phyloP scores from a whole-genome alignment of 2,113 vertebrate genomes.

The Dipodomys spectabilis region DNA sequence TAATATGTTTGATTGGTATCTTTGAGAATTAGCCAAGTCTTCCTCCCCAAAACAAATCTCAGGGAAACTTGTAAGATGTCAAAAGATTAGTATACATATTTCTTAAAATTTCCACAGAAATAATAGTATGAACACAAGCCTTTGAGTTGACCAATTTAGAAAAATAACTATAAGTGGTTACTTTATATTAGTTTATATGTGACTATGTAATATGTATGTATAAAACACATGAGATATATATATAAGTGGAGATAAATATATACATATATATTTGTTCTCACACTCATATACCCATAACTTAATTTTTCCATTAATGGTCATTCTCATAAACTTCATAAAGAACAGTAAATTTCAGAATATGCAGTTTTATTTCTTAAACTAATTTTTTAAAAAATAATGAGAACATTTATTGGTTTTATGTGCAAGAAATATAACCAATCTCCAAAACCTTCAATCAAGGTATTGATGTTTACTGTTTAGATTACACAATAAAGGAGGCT shows the following conservation, averaged over 20 bases:
- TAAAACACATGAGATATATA: no score
- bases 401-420: neutral
- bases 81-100: neutral
- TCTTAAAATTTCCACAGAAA: conserved; percentile 26
- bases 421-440: neutral
- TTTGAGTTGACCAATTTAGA: neutral
- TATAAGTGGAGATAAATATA: neutral
- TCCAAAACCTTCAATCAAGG: neutral
- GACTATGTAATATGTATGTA: neutral
- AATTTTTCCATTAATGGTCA: conserved; percentile 20
- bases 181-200: conserved; percentile 11
- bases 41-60: neutral
- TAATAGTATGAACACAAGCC: conserved; percentile 13
- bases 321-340: neutral
- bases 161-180: neutral
- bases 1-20: conserved; percentile 31
- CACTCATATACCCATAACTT: neutral
- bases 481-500: neutral
- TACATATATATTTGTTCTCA: no score
- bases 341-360: neutral
- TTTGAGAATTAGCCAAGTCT: neutral
- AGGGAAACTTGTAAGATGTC: neutral
- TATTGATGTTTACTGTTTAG: neutral
- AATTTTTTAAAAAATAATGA: neutral
- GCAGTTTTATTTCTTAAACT: neutral